Percentiles rank a stretch among this genome's conserved stretches.
These are phyloP conservation scores for Lophotriccus pileatus DNA, from an alignment of 2,797 vertebrate genomes.

Conservation along the genomic window DNA sequence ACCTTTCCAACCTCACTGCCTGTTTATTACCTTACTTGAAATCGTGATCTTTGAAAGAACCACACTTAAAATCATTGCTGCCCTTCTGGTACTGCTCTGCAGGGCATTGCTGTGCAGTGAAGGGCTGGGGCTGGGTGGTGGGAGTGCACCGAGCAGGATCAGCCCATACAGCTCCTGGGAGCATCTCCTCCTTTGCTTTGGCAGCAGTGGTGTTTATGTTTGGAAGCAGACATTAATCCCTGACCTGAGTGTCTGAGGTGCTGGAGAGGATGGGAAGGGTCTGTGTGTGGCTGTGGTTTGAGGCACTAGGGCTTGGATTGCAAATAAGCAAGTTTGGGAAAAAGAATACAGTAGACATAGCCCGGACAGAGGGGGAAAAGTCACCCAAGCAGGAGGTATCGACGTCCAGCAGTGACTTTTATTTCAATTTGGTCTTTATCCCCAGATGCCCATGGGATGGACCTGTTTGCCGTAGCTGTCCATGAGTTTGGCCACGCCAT, in stretches of 20 bases:
- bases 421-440: not conserved
- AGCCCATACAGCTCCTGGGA: fast-evolving
- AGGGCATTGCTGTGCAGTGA: not conserved
- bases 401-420: not conserved
- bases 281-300: not conserved
- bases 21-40: not conserved
- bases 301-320: not conserved
- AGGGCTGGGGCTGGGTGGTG: not conserved
- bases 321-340: not conserved
- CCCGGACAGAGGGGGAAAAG: not conserved
- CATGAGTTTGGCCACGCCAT: conserved; percentile 98
- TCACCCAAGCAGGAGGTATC: not conserved
- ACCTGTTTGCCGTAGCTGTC: conserved; percentile 94
- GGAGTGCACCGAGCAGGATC: not conserved
- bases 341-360: not conserved
- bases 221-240: not conserved
- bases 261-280: not conserved
- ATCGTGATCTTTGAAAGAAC: not conserved
- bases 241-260: not conserved
- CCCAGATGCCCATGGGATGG: conserved; percentile 90
- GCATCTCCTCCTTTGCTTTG: not conserved
- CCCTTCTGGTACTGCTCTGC: not conserved
- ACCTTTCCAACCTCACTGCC: not conserved
- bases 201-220: not conserved
- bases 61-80: not conserved